phyloP scores from a whole-genome alignment of 2,888 invertebrate genomes.

The Meiosimyza platycephala region DNA sequence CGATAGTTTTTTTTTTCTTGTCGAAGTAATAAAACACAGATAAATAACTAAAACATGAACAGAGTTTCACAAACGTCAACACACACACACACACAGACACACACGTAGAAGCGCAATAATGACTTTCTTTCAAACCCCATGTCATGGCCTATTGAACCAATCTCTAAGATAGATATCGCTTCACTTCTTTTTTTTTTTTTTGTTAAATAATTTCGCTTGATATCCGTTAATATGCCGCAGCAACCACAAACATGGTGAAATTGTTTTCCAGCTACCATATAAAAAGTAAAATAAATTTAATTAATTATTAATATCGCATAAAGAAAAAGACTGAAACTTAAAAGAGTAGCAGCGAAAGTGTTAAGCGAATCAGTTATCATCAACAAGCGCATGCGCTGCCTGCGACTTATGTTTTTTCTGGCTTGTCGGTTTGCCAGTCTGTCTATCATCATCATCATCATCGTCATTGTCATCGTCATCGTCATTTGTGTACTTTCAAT shows the following conservation, averaged over 20 bases:
- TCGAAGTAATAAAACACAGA: too few species aligned
- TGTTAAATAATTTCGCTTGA: constrained; percentile 8
- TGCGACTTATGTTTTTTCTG: background rate
- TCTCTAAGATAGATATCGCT: constrained; percentile 11
- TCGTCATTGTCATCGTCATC: background rate
- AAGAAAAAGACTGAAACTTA: background rate
- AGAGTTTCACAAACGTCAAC: background rate
- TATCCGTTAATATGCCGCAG: constrained; percentile 19
- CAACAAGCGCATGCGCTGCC: background rate
- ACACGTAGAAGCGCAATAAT: background rate
- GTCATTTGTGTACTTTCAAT: constrained; percentile 51
- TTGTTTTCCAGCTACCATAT: constrained; percentile 3
- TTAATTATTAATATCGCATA: constrained; percentile 11
- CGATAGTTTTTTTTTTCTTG: too few species aligned
- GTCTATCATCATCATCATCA: background rate
- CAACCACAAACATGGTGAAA: constrained; percentile 14
- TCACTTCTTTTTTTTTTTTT: constrained; percentile 1
- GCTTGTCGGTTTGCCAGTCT: background rate
- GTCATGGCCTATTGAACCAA: constrained; percentile 39
- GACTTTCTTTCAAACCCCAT: constrained; percentile 24
- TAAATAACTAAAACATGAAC: too few species aligned
- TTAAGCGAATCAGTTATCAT: constrained; percentile 16
- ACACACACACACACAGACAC: background rate
- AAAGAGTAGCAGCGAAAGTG: constrained; percentile 33
- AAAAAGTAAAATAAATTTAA: constrained; percentile 4